phyloP scores from a whole-genome alignment of 2,113 vertebrate genomes.

The Hylia prasina region DNA sequence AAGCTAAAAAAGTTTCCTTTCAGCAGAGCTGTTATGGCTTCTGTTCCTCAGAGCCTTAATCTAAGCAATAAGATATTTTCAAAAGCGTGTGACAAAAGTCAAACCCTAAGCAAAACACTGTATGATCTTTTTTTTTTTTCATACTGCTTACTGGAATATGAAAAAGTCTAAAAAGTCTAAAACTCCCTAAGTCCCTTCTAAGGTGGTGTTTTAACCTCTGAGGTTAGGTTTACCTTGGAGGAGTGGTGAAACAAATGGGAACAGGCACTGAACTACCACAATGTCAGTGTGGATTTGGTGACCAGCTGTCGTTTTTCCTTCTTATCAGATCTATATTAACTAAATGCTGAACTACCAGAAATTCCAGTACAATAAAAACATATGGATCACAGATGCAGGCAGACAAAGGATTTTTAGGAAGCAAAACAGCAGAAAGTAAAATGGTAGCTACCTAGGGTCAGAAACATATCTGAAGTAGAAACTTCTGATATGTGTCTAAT shows the following conservation, averaged over 20 bases:
- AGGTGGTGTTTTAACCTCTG: background rate
- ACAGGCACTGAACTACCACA: background rate
- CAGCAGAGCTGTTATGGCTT: fast-evolving
- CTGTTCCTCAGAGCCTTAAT: background rate
- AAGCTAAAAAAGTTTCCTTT: background rate
- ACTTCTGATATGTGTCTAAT: background rate
- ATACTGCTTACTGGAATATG: background rate
- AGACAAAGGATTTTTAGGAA: background rate
- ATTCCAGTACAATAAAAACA: background rate
- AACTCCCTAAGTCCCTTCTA: background rate
- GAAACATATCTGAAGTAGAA: background rate
- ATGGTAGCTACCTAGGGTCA: background rate
- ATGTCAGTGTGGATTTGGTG: background rate
- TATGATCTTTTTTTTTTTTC: background rate
- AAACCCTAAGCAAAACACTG: background rate
- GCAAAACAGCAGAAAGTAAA: background rate
- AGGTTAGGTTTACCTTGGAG: background rate
- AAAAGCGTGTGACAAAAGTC: background rate
- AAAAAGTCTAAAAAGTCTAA: too few relatives aligned
- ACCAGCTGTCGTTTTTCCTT: background rate
- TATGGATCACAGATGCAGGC: background rate
- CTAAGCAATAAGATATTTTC: background rate
- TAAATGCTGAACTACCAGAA: background rate
- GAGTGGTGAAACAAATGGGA: background rate
- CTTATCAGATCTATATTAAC: background rate